Conservation (phyloP, 2,888 invertebrate species). For the Monopis laevigella region DNA sequence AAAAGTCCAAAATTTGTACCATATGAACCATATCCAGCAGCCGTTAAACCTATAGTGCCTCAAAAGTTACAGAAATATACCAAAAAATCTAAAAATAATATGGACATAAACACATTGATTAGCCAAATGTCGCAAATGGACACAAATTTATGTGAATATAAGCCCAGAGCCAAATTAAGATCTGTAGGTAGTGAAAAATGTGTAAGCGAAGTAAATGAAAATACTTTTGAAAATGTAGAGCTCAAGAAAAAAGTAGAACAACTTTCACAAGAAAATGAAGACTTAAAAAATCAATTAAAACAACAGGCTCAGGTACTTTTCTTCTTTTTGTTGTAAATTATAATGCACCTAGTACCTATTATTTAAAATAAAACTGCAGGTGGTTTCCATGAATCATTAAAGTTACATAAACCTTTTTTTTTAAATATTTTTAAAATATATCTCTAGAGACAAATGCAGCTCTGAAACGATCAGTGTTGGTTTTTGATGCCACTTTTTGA, state of each 20-base stretch:
- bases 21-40: slow-evolving; percentile 88
- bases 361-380: too few species aligned
- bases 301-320: slow-evolving; percentile 84
- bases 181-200: slow-evolving; percentile 42
- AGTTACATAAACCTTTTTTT: too few species aligned
- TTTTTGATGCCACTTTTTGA: too few species aligned
- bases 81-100: slow-evolving; percentile 64
- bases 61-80: slow-evolving; percentile 42
- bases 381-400: too few species aligned
- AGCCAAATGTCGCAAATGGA: slow-evolving; percentile 77
- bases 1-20: slow-evolving; percentile 87
- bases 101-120: slow-evolving; percentile 74
- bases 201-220: slow-evolving; percentile 26
- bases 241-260: slow-evolving; percentile 71
- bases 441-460: too few species aligned
- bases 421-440: too few species aligned
- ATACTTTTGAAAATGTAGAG: slow-evolving; percentile 48
- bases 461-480: too few species aligned
- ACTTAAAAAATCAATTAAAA: slow-evolving; percentile 82
- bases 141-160: slow-evolving; percentile 69
- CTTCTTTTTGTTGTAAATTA: too few species aligned
- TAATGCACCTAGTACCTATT: too few species aligned
- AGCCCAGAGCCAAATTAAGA: slow-evolving; percentile 48
- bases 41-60: slow-evolving; percentile 80
- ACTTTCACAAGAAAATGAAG: slow-evolving; percentile 73